Conservation (phyloP, 2,888 invertebrate species). For the Incurvaria masculella region DNA sequence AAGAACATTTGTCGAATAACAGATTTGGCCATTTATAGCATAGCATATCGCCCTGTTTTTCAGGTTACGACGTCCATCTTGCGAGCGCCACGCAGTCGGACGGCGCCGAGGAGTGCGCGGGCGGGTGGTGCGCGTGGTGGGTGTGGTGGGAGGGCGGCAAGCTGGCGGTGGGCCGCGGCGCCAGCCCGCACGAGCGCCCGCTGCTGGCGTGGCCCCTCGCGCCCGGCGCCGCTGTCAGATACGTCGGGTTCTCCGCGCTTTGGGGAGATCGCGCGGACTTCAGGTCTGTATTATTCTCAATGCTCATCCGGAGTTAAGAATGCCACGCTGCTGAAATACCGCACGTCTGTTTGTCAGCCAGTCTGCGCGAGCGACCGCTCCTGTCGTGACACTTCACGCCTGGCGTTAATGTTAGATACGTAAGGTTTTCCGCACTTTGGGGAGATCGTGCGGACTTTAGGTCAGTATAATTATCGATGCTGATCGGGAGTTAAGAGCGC, state of each 20-base stretch:
- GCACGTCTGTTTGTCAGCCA: slow-evolving; percentile 24
- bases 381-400: slow-evolving; percentile 60
- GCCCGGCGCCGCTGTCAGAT: slow-evolving; percentile 56
- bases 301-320: neutral
- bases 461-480: too few relatives aligned
- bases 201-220: slow-evolving; percentile 61
- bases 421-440: slow-evolving; percentile 64
- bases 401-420: slow-evolving; percentile 57
- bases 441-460: slow-evolving; percentile 63
- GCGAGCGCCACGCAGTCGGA: slow-evolving; percentile 57
- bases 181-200: slow-evolving; percentile 51
- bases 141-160: slow-evolving; percentile 63
- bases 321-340: neutral
- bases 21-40: too few relatives aligned
- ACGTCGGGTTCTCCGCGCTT: slow-evolving; percentile 61
- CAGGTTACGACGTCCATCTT: slow-evolving; percentile 63
- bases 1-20: too few relatives aligned
- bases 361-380: slow-evolving; percentile 52
- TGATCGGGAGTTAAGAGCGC: too few relatives aligned
- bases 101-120: slow-evolving; percentile 48
- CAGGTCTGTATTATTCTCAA: slow-evolving; percentile 35
- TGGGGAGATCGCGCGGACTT: slow-evolving; percentile 65
- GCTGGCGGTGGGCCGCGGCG: slow-evolving; percentile 56
- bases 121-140: slow-evolving; percentile 63
- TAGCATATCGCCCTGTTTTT: slow-evolving; percentile 8